Evolutionary conservation across 2,797 vertebrate species (phyloP).

Genomic region (Schizopygopsis malacanthus): DNA sequence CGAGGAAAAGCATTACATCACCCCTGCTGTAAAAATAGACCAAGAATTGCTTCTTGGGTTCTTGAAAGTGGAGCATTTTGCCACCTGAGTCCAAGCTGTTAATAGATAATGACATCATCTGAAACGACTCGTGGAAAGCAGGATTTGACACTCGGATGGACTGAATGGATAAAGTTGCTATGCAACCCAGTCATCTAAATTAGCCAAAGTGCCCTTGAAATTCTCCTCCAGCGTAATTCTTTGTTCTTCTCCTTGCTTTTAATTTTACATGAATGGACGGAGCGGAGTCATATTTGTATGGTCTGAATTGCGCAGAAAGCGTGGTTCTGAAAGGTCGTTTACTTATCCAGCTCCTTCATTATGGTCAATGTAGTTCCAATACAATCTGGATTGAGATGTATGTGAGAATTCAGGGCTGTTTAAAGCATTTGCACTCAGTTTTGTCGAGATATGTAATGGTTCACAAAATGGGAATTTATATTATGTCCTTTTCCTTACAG

Average conservation of each 20-base stretch:
- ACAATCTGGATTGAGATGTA: neutral
- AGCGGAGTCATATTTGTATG: constrained; percentile 7
- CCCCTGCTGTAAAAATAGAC: constrained; percentile 53
- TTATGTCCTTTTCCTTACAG: neutral
- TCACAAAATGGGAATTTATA: neutral
- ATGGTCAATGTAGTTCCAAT: neutral
- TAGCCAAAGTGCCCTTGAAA: constrained; percentile 49
- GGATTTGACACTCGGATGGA: constrained; percentile 64
- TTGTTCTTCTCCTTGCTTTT: constrained; percentile 18
- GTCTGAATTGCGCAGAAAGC: neutral
- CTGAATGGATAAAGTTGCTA: constrained; percentile 43
- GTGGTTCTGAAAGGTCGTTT: constrained; percentile 27
- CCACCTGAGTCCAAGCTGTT: constrained; percentile 63
- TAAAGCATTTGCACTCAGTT: neutral
- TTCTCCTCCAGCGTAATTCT: constrained; percentile 30
- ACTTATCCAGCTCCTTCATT: constrained; percentile 3
- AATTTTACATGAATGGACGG: constrained; percentile 22
- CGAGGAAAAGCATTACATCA: constrained; percentile 58
- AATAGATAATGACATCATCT: constrained; percentile 65
- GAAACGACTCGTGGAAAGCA: constrained; percentile 55
- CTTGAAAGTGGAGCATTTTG: constrained; percentile 64
- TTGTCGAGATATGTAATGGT: neutral
- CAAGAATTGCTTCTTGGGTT: constrained; percentile 56
- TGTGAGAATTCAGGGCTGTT: neutral
- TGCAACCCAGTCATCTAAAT: constrained; percentile 45